phyloP scores from a whole-genome alignment of 2,888 invertebrate genomes.

The Cerastoderma edule region DNA sequence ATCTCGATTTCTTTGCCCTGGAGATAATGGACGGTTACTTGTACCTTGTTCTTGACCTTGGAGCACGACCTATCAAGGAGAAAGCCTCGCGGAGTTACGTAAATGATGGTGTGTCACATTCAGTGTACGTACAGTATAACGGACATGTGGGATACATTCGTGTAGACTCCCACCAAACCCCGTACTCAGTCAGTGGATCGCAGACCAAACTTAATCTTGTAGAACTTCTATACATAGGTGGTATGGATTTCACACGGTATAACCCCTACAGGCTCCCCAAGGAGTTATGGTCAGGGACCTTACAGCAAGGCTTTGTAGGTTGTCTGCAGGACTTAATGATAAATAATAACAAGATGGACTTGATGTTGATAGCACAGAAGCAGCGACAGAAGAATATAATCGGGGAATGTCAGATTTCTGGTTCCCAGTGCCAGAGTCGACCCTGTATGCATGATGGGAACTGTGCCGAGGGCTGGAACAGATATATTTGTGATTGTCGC shows the following conservation, averaged over 20 bases:
- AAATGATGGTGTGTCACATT: conserved; percentile 97
- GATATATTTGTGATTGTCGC: conserved; percentile 96
- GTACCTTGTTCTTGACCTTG: conserved; percentile 95
- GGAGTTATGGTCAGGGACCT: conserved; percentile 94
- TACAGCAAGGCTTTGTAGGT: conserved; percentile 96
- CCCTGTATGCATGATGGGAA: conserved; percentile 95
- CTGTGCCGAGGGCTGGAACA: conserved; percentile 97
- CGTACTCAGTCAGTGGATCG: conserved; percentile 87
- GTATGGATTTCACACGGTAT: conserved; percentile 86
- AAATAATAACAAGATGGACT: conserved; percentile 94
- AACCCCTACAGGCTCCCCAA: conserved; percentile 91
- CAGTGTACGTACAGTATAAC: conserved; percentile 90
- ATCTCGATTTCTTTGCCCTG: conserved; percentile 94
- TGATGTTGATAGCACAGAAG: conserved; percentile 93
- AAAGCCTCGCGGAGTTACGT: conserved; percentile 90
- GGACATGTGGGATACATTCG: conserved; percentile 93
- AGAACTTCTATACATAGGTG: conserved; percentile 94
- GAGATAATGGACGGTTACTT: conserved; percentile 97
- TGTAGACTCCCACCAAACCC: conserved; percentile 88
- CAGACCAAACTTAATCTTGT: conserved; percentile 95
- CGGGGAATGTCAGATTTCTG: conserved; percentile 91
- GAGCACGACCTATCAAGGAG: conserved; percentile 91
- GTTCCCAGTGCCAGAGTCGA: conserved; percentile 86
- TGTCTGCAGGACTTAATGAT: conserved; percentile 95
- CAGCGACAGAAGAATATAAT: conserved; percentile 96